Evolutionary conservation across 2,797 vertebrate species (phyloP), one percentile per base, ranked within the genome.

Genomic region (Alca torda): DNA sequence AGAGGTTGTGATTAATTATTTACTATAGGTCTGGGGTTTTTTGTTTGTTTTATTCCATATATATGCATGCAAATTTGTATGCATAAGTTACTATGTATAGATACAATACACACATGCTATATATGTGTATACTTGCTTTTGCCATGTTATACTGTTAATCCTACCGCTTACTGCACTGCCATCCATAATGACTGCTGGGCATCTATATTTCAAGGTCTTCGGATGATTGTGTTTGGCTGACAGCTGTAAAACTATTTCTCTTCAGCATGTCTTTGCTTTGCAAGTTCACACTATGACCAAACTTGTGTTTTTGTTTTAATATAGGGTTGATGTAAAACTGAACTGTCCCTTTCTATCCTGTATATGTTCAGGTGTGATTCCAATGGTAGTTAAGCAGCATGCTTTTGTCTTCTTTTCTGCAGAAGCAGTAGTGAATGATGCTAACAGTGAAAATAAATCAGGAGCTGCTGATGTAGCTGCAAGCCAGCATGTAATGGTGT

Each of bases 401-500:
- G 19, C 18, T 89, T 63, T 93, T 54, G 63, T 87, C 91, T 93
- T 94, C 18, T 93, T 60, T 88, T 80, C 94, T 97, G 46, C 98
- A 99, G 99, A 99, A 97, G 98, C 99, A 2, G 99, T 99, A 37
- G 99, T 99, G 97, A 99, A 99, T 78, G 99, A 99, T 92, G 98
- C 99, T 53, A 99, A 98, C 63, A 98, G 98, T 37, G 99, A 99
- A 97, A 99, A 99, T 96, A 99, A 99, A 93, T 98, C 98, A 0
- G 99, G 99, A 31, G 98, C 99, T 26, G 98, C 99, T 2, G 99
- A 99, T 69, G 99, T 99, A 18, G 99, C 99, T 35, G 99, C 99
- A 84, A 99, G 99, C 97, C 99, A 99, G 97, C 99, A 99, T 2
- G 99, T 99, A 41, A 99, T 99, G 99, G 99, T 99, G 91, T 99